These are phyloP conservation scores for Poecilus cupreus DNA, from an alignment of 2,888 invertebrate species.

Conservation along the genomic window DNA sequence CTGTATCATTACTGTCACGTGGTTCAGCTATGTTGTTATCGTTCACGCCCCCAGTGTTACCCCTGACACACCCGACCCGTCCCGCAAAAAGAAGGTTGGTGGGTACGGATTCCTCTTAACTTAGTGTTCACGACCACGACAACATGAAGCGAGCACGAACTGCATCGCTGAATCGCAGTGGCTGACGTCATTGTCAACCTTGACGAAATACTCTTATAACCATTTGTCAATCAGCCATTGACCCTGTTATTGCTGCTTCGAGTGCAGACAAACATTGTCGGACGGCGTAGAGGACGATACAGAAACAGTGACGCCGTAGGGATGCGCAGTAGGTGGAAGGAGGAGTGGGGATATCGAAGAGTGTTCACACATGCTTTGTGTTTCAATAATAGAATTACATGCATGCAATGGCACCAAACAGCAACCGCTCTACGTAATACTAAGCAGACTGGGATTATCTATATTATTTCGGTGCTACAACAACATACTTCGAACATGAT, in stretches of 20 bases:
- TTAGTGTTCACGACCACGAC: conserved; percentile 23
- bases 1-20: too few species aligned
- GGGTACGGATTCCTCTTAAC: too few species aligned
- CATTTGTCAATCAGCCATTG: conserved; percentile 72
- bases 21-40: too few species aligned
- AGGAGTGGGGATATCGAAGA: background rate
- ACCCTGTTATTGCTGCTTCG: conserved; percentile 69
- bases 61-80: too few species aligned
- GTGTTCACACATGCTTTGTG: background rate
- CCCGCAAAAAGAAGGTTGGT: too few species aligned
- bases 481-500: too few species aligned
- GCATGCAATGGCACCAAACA: background rate
- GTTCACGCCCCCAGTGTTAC: too few species aligned
- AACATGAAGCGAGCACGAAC: conserved; percentile 30
- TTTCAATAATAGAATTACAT: conserved; percentile 4
- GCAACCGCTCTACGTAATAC: background rate
- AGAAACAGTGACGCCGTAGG: conserved; percentile 9
- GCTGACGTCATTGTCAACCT: conserved; percentile 70
- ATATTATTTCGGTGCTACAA: too few species aligned
- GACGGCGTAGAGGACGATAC: conserved; percentile 43
- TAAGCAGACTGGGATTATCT: background rate
- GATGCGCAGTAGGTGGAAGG: too few species aligned
- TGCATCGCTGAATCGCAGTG: conserved; percentile 51
- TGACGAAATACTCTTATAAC: conserved; percentile 71
- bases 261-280: conserved; percentile 48